A percentile compares a stretch with the other conserved stretches of the same genome.
phyloP scores from a whole-genome alignment of 2,113 vertebrate species.

The Vulpes lagopus region DNA sequence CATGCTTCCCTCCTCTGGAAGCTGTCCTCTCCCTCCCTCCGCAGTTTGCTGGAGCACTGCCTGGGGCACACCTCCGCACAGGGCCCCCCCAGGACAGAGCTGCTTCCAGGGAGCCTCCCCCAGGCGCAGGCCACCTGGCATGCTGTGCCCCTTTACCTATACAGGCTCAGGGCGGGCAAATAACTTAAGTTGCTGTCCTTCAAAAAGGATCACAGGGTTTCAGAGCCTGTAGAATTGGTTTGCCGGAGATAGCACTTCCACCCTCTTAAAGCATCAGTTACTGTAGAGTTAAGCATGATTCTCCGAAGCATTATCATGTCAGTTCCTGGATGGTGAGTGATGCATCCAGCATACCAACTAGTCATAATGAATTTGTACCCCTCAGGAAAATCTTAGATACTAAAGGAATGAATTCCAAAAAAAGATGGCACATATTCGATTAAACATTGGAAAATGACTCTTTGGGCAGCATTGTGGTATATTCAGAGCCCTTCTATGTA shows the following conservation, averaged over 20 bases:
- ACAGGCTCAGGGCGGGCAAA: background rate
- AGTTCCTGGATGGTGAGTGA: background rate
- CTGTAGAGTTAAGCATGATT: background rate
- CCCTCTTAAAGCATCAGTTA: background rate
- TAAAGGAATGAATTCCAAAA: background rate
- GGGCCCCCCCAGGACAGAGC: fast-evolving
- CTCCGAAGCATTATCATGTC: background rate
- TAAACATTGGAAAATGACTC: background rate
- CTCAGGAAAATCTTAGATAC: background rate
- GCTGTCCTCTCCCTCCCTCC: background rate
- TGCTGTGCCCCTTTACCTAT: no score
- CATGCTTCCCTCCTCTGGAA: background rate
- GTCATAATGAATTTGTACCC: background rate
- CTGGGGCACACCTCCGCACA: fast-evolving
- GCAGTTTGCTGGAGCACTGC: no score
- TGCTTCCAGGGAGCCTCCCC: background rate
- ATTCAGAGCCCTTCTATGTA: background rate
- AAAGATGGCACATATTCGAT: background rate
- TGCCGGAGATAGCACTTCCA: background rate
- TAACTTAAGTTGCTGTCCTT: background rate
- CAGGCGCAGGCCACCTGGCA: fast-evolving
- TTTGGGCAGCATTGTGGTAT: background rate
- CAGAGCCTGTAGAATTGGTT: background rate
- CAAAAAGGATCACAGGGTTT: background rate
- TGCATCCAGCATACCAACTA: no score